Evolutionary conservation across 2,797 vertebrate genomes (phyloP), one percentile per base, ranked within the genome.

Genomic region (Hoplostethus mediterraneus): DNA sequence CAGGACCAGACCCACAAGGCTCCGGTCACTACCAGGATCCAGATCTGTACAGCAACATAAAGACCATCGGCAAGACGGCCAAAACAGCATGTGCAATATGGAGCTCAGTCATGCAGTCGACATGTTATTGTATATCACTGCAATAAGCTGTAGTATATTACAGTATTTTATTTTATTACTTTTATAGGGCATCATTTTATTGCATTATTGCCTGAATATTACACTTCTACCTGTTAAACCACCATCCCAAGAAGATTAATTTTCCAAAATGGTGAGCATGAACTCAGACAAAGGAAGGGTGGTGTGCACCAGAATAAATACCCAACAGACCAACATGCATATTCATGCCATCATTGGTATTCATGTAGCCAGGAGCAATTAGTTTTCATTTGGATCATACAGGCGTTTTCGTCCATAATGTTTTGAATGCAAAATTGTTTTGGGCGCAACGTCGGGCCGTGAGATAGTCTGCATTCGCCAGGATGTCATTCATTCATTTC

Each of bases 301-400:
- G 5, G 12, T 55, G 42, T 48, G 31, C 42, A 63, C 52, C 54
- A 40, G 30, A 59, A 64, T 10, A 65, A 56, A 62, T 53, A 57
- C 47, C 56, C 64, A 81, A 45, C 73, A 75, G 67, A 59, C 48
- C 33, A 55, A 16, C 48, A 73, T 77, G 51, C 64, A 81, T 77
- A 77, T 77, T 81, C 69, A 73, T 81, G 13, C 17, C 5, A 14
- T 54, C 53, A 71, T 80, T 80, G 65, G 53, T 56, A 70, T 71
- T 45, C 71, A 57, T 53, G 48, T 40, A 40, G 13, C 72, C 67
- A 25, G 40, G 51, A 40, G 73, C 63, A 71, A 63, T 71, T 72
- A 33, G 40, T 75, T 62, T 58, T 58, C 49, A 67, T 80, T 71
- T 71, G 67, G 63, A 67, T 49, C 36, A 67, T 61, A 52, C 60